Evolutionary conservation across 2,797 vertebrate species (phyloP), one percentile per base, ranked within the genome.

Genomic region (Momotus momota): DNA sequence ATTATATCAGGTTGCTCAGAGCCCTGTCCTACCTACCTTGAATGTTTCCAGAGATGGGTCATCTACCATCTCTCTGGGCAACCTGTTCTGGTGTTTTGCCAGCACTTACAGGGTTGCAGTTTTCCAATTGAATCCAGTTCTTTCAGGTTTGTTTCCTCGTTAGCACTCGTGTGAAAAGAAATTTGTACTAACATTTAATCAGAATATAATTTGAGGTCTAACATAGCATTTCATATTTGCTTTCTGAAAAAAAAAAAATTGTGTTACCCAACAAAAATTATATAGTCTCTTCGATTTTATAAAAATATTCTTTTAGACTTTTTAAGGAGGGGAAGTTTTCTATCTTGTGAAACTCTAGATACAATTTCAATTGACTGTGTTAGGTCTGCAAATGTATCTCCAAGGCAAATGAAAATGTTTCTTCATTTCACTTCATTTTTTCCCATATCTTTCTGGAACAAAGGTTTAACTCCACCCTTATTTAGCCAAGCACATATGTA

Each of bases 251-350:
- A 69, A 61, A 69, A 3, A 45, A 45, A 45, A 45, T 3, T 40
- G 2, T 49, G 14, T 58, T 74, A 43, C 2, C 4, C 38, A 58
- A 27, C 4, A 72, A 18, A 10, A 90, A 58, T 46, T 64, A 19
- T 4, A 10, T 7, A 45, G 6, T 41, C 12, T 66, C 11, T 25
- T 27, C 65, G 8, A 66, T 62, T 33, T 49, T 60, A 23, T 17
- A 51, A 62, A 21, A 87, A 91, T 89, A 79, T 33, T 3, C 2
- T 84, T 89, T 79, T 16, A 52, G 46, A 58, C 12, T 66, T 75
- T 61, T 40, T 62, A 26, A 29, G 35, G n/a, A 48, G 5, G 0
- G 0, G 10, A 19, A 38, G 6, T 14, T 49, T 73, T 67, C 4
- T 45, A 26, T 41, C 33, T 75, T 75, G 14, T 58, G 40, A 84